These are phyloP conservation scores for Chlamydotis undulata DNA, from an alignment of 2,113 vertebrate genomes.

Conservation along the genomic window DNA sequence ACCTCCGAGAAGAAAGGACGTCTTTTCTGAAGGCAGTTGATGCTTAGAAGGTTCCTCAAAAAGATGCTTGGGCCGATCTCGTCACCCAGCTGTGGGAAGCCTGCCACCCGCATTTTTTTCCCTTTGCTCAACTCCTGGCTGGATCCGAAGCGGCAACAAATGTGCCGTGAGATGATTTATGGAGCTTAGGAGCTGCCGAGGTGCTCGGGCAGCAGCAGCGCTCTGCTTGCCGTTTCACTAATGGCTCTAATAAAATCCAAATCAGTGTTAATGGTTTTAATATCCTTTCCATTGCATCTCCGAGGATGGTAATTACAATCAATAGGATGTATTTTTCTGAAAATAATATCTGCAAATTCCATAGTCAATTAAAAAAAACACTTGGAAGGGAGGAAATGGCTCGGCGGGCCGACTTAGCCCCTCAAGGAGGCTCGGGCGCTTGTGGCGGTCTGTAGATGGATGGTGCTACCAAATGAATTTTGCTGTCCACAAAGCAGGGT, in stretches of 20 bases:
- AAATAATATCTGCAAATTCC: background rate
- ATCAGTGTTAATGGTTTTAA: conserved; percentile 38
- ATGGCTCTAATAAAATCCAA: conserved; percentile 45
- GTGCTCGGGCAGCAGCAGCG: background rate
- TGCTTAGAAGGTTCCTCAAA: background rate
- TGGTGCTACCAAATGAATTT: background rate
- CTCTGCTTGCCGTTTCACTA: background rate
- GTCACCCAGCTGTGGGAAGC: background rate
- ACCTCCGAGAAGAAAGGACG: background rate
- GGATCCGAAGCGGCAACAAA: background rate
- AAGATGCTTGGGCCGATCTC: background rate
- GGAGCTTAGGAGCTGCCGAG: background rate
- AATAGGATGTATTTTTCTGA: conserved; percentile 27
- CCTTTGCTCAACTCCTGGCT: background rate
- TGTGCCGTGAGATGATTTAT: background rate
- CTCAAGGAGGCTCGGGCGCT: background rate
- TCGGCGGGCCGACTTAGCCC: background rate
- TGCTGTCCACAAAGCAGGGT: background rate
- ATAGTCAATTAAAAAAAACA: background rate
- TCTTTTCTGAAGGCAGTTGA: background rate
- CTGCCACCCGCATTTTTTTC: background rate
- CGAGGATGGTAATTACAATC: conserved; percentile 22
- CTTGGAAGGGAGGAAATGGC: background rate
- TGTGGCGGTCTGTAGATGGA: background rate
- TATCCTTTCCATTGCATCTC: conserved; percentile 23